phyloP scores from a whole-genome alignment of 2,113 vertebrate species.

The Cynopterus brachyotis region DNA sequence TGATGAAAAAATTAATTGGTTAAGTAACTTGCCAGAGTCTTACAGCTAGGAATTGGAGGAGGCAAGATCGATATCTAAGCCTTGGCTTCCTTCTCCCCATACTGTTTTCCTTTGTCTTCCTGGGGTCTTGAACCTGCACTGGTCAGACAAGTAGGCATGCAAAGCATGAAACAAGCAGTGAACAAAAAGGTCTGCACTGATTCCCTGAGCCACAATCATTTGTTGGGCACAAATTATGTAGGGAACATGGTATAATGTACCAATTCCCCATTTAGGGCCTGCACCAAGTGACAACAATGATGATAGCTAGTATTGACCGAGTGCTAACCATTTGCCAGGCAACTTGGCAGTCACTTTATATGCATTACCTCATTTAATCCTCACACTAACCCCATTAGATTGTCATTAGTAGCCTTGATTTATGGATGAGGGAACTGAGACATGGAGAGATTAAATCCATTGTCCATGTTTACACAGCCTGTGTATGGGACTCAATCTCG shows the following conservation, averaged over 20 bases:
- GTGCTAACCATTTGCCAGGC: not conserved
- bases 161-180: not conserved
- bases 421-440: not conserved
- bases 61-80: not conserved
- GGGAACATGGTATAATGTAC: not conserved
- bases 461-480: not conserved
- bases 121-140: not conserved
- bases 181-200: not conserved
- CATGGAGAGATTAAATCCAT: not conserved
- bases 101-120: not conserved
- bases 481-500: not conserved
- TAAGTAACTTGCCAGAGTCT: not conserved
- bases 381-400: not conserved
- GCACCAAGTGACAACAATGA: not conserved
- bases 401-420: not conserved
- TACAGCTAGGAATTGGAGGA: not conserved
- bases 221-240: accelerated
- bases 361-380: not conserved
- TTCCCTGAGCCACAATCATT: accelerated
- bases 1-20: not conserved
- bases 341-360: not conserved
- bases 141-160: not conserved
- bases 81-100: accelerated
- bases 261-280: not conserved
- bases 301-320: too few relatives aligned